These are phyloP conservation scores for Bombus breviceps DNA, from an alignment of 1,140 invertebrate species.

Conservation along the genomic window DNA sequence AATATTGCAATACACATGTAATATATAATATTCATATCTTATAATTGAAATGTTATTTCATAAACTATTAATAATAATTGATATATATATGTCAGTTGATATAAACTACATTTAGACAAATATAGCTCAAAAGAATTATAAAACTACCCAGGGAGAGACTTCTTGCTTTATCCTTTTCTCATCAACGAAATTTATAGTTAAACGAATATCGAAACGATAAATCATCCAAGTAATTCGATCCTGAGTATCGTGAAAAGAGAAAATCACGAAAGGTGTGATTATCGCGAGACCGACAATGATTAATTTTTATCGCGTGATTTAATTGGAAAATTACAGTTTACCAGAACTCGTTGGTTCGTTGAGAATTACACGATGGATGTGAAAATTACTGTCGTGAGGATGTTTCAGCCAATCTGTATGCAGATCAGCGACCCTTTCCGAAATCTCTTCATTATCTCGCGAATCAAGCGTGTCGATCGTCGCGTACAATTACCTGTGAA, in stretches of 20 bases:
- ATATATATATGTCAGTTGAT: no score
- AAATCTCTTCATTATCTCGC: constrained; percentile 34
- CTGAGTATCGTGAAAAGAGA: neutral
- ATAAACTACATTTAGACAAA: no score
- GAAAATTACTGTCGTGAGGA: constrained; percentile 6
- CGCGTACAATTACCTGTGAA: constrained; percentile 2
- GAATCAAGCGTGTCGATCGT: constrained; percentile 11
- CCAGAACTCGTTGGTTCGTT: neutral
- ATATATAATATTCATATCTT: no score
- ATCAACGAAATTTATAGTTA: no score
- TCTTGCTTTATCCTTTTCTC: no score
- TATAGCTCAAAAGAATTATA: no score
- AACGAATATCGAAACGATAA: constrained; percentile 4
- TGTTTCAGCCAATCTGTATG: constrained; percentile 49
- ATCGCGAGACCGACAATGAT: constrained; percentile 13
- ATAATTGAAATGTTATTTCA: no score
- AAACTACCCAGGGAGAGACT: no score
- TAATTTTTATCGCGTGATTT: constrained; percentile 27
- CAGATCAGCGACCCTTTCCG: constrained; percentile 25
- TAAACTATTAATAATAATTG: no score
- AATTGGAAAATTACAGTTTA: constrained; percentile 59
- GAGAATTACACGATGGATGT: constrained; percentile 21
- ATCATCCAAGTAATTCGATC: neutral
- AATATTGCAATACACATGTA: no score
- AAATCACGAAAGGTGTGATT: neutral